phyloP scores from a whole-genome alignment of 1,140 invertebrate species.

The Bombus sibiricus region DNA sequence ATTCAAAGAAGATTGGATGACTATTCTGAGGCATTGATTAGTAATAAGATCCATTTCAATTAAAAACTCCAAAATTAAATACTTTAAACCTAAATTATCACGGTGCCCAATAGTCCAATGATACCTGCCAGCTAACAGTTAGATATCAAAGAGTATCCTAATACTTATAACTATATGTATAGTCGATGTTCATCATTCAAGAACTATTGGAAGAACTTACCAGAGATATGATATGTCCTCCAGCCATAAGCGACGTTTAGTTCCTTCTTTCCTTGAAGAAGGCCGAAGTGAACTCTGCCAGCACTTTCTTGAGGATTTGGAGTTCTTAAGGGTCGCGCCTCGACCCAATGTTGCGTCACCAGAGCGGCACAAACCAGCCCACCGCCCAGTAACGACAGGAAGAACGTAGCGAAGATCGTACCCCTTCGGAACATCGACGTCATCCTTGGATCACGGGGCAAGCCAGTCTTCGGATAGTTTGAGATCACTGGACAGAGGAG shows the following conservation, averaged over 20 bases:
- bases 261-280: constrained; percentile 92
- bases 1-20: too few species aligned
- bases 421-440: constrained; percentile 87
- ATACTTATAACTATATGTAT: too few species aligned
- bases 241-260: constrained; percentile 92
- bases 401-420: constrained; percentile 94
- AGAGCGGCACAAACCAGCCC: constrained; percentile 92
- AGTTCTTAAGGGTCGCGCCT: constrained; percentile 87
- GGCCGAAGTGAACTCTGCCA: constrained; percentile 91
- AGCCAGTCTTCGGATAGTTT: constrained; percentile 52
- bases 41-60: too few species aligned
- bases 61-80: too few species aligned
- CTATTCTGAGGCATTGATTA: too few species aligned
- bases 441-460: constrained; percentile 71
- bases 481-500: constrained; percentile 44
- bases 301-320: constrained; percentile 88
- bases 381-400: constrained; percentile 91
- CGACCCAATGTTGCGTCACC: constrained; percentile 94
- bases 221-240: constrained; percentile 88
- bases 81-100: too few species aligned
- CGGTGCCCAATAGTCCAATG: too few species aligned
- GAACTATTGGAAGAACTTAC: constrained; percentile 79
- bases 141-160: too few species aligned
- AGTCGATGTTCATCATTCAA: background rate
- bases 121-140: too few species aligned